Conservation (phyloP, 2,113 vertebrate genomes). For the Paramormyrops kingsleyae region DNA sequence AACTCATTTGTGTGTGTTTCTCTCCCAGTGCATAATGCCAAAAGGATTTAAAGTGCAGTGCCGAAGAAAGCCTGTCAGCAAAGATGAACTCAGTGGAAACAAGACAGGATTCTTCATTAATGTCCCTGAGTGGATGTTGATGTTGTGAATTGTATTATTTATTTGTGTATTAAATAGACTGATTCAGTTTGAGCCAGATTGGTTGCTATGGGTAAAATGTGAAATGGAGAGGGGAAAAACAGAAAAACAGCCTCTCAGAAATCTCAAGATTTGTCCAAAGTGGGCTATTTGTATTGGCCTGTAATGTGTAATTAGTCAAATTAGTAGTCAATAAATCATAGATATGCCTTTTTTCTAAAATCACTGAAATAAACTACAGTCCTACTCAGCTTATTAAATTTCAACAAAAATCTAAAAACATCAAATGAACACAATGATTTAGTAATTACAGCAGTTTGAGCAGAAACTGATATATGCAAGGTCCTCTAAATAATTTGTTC, state of each 20-base stretch:
- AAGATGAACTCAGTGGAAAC: slow-evolving; percentile 18
- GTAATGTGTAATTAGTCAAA: not conserved
- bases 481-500: not conserved
- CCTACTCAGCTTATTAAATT: not conserved
- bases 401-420: not conserved
- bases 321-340: not conserved
- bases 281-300: not conserved
- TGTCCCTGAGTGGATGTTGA: slow-evolving; percentile 2
- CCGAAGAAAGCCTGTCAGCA: slow-evolving; percentile 16
- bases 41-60: not conserved
- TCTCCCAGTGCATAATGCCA: slow-evolving; percentile 7
- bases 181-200: not conserved
- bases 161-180: not conserved
- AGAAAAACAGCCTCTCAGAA: not conserved
- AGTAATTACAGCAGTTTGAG: not conserved
- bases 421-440: not conserved
- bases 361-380: not conserved
- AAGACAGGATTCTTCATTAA: slow-evolving; percentile 21
- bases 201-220: not conserved
- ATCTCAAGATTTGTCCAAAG: not conserved
- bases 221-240: not conserved
- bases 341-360: not conserved
- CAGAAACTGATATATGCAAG: not conserved
- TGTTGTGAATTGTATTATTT: not conserved
- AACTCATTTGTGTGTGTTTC: slow-evolving; percentile 10